Percentiles rank a stretch among this genome's conserved stretches.
Evolutionary conservation across 1,140 invertebrate species (phyloP).

Genomic region (Neotoxoptera formosana): DNA sequence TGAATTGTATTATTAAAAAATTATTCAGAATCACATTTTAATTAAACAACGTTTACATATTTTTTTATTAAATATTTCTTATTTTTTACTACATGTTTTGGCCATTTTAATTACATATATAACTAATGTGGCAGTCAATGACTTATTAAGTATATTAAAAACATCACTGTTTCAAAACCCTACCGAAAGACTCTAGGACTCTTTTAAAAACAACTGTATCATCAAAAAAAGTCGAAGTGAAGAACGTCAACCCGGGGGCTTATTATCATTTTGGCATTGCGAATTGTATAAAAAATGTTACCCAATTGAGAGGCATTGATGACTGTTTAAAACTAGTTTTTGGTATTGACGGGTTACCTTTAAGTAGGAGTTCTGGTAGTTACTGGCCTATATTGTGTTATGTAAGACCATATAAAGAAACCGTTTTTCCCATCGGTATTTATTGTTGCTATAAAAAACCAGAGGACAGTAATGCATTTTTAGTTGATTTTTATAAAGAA

Average conservation of each 20-base stretch:
- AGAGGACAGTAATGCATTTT: slow-evolving; percentile 56
- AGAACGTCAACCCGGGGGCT: slow-evolving; percentile 50
- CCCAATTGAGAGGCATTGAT: not conserved
- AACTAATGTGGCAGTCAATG: not conserved
- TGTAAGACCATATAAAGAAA: slow-evolving; percentile 23
- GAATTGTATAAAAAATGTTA: slow-evolving; percentile 21
- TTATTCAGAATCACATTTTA: no score
- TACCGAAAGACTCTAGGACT: not conserved
- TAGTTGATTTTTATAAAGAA: slow-evolving; percentile 60
- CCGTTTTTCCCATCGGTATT: not conserved
- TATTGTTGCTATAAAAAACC: slow-evolving; percentile 58
- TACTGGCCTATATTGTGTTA: slow-evolving; percentile 60
- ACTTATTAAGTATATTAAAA: not conserved
- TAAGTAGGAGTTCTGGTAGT: slow-evolving; percentile 17
- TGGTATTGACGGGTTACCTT: slow-evolving; percentile 29
- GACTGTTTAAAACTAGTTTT: not conserved
- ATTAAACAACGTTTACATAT: no score
- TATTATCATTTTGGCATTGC: slow-evolving; percentile 44
- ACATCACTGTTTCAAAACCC: not conserved
- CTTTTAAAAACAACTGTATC: not conserved
- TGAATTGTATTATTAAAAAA: no score
- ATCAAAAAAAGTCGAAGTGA: not conserved
- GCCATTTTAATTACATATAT: no score
- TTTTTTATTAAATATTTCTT: no score
- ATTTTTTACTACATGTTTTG: no score